Evolutionary conservation across 2,797 vertebrate genomes (phyloP), one percentile per base, ranked within the genome.

Genomic region (Morelia viridis): DNA sequence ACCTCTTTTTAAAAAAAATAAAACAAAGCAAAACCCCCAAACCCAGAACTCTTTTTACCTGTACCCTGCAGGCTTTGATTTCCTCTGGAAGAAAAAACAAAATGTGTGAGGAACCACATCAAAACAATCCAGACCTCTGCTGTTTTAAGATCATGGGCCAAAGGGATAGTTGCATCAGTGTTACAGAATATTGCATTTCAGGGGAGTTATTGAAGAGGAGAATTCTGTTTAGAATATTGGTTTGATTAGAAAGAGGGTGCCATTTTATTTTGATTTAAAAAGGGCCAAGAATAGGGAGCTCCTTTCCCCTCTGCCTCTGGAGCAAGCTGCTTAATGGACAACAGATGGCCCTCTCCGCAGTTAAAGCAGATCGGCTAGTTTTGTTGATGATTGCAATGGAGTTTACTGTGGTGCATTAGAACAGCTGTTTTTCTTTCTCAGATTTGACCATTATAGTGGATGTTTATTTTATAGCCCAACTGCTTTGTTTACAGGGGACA

Each of bases 121-220:
- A 97, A 92, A 91, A 90, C 95, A 93, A 92, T 22, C 0, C 94
- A 91, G 92, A 31, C 24, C 84, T 2, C 88, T 95, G 94, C 95
- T 96, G 95, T 96, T 94, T 95, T 96, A 96, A 96, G 96, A 96
- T 94, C 93, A 65, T 88, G 93, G 93, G 94, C 96, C 96, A 96
- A 95, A 96, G 96, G 93, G 22, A 94, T 95, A 92, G 76, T 86
- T 94, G 94, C 96, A 97, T 97, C 96, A 97, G 96, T 96, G 94
- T 94, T 96, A 0, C 60, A 0, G 12, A 93, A 94, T 62, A 46
- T 93, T 94, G 92, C 46, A 90, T 95, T 96, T 94, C 0, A 5
- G 60, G 84, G 80, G 80, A 93, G 95, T 94, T 68, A 26, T 85
- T 71, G 41, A 95, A 90, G 87, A 94, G 28, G 95, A 96, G 93